Conservation (phyloP, 2,888 invertebrate genomes). For the Drosophila ezoana region DNA sequence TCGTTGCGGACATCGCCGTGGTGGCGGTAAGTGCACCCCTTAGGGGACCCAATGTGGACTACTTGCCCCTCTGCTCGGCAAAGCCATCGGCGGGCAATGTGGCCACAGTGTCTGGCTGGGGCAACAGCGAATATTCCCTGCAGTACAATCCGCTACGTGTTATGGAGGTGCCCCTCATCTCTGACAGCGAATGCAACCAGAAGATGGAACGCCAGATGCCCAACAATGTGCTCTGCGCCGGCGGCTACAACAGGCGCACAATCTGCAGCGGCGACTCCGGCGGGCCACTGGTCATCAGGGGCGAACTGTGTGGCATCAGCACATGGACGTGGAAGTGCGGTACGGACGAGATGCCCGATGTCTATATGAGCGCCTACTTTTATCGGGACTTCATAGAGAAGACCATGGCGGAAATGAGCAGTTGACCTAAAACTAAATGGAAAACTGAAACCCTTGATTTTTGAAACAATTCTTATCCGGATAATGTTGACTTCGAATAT, state of each 20-base stretch:
- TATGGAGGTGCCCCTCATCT: constrained; percentile 28
- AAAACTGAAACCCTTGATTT: neutral
- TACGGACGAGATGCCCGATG: constrained; percentile 32
- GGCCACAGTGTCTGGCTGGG: constrained; percentile 50
- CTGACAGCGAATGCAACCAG: constrained; percentile 5
- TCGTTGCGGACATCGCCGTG: constrained; percentile 55
- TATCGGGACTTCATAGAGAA: constrained; percentile 29
- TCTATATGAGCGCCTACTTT: constrained; percentile 39
- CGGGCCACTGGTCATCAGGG: constrained; percentile 33
- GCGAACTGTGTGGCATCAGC: constrained; percentile 46
- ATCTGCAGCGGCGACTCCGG: constrained; percentile 58
- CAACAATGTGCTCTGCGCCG: constrained; percentile 41
- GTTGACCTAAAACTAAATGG: no score
- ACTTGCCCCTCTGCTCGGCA: constrained; percentile 24
- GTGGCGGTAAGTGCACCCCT: neutral
- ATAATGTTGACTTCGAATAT: no score
- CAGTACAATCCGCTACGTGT: neutral
- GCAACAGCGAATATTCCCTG: neutral
- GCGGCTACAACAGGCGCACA: constrained; percentile 24
- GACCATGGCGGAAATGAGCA: constrained; percentile 10
- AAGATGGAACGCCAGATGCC: constrained; percentile 35
- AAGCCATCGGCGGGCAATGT: neutral
- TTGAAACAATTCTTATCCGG: no score
- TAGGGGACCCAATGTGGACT: constrained; percentile 3
- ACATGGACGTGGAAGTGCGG: constrained; percentile 47